Evolutionary conservation across 1,140 invertebrate species (phyloP), one percentile per base, ranked within the genome.

Genomic region (Metaphire vulgaris): DNA sequence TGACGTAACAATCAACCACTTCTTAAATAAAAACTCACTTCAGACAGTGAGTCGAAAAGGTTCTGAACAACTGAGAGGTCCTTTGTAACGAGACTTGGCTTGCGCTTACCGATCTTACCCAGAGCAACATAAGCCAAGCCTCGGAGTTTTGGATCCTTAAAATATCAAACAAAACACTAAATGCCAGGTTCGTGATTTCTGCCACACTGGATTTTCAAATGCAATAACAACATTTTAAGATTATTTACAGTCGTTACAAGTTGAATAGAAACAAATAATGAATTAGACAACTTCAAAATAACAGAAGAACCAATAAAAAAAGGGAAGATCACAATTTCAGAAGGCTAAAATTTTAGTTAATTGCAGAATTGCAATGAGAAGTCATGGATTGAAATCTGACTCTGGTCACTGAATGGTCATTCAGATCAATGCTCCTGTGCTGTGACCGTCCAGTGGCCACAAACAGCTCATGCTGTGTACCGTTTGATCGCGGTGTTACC

Each of bases 121-220:
- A 93, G 89, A 75, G 92, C 90, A 71, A 90, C 89, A 82, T 92
- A 94, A 15, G 92, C 91, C 84, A 92, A 90, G 56, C 90, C 88
- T 78, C 90, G 89, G 74, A 92, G 89, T 75, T 86, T 86, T 2
- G 83, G 70, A 79, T 88, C 87, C 83, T 85, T 74, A 41, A 81
- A 21, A 68, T 12, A 68, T 29, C 12, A 68, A 15, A 1, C 0
- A 68, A n/a, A n/a, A n/a, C n/a, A n/a, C n/a, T n/a, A n/a, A n/a
- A n/a, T n/a, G n/a, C n/a, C n/a, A n/a, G n/a, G 12, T 68, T 68
- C 28, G 12, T 68, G 2, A 21, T 68, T 12, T 68, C 2, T 15
- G 16, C 21, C 67, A 1, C 21, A 28, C 65, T 66, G 65, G 21
- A 68, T 1, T 0, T 29, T 68, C 0, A 2, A 68, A 28, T 29